phyloP scores from a whole-genome alignment of 2,888 invertebrate genomes.

The Cotesia congregata region DNA sequence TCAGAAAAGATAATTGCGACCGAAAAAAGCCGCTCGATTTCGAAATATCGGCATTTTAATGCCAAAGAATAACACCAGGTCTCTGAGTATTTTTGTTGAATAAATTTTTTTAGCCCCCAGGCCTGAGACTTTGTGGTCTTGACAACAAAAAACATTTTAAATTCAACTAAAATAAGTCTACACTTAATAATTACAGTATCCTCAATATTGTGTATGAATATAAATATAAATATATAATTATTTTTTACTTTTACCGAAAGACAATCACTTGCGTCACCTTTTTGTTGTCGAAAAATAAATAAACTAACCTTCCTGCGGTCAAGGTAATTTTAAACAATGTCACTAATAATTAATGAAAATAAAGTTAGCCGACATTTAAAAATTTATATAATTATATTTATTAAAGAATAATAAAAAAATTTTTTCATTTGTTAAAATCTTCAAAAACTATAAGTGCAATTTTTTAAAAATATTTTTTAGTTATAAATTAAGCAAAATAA shows the following conservation, averaged over 20 bases:
- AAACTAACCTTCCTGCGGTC: neutral
- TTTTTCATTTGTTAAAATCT: too few species aligned
- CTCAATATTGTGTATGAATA: neutral
- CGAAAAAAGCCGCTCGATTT: constrained; percentile 63
- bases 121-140: constrained; percentile 3
- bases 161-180: neutral
- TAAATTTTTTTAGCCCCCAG: constrained; percentile 20
- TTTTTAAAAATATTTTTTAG: too few species aligned
- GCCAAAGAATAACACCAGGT: constrained; percentile 44
- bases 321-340: neutral
- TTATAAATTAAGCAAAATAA: too few species aligned
- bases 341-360: neutral
- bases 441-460: too few species aligned
- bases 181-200: neutral
- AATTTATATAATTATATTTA: too few species aligned
- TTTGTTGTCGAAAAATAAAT: neutral
- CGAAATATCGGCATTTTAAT: constrained; percentile 64
- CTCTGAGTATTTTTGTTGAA: constrained; percentile 32
- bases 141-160: constrained; percentile 10
- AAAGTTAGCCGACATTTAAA: too few species aligned
- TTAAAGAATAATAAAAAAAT: too few species aligned
- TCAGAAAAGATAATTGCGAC: constrained; percentile 57
- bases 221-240: too few species aligned
- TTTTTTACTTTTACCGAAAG: too few species aligned
- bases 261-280: neutral